Conservation (phyloP, 2,888 invertebrate genomes). For the Amblyteles armatorius region DNA sequence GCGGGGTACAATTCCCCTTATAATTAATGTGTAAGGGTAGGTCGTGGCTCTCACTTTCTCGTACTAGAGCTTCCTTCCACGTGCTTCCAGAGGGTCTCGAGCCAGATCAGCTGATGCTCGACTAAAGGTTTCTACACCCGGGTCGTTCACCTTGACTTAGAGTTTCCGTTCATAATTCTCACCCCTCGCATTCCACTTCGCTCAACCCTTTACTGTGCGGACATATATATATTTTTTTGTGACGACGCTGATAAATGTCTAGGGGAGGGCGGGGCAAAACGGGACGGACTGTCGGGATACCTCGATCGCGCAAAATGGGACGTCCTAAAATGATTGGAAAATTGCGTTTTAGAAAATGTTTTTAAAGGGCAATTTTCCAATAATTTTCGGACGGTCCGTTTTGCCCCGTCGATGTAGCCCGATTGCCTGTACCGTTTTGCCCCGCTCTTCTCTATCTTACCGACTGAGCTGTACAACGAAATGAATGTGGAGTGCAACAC, state of each 20-base stretch:
- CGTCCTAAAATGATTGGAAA: no score
- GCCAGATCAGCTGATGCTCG: constrained; percentile 81
- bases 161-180: constrained; percentile 13
- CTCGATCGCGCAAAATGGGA: no score
- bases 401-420: no score
- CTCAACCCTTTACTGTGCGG: neutral
- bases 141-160: constrained; percentile 51
- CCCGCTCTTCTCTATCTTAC: no score
- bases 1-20: constrained; percentile 78
- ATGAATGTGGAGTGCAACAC: neutral
- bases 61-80: constrained; percentile 66
- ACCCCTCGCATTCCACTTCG: neutral
- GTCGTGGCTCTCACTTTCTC: constrained; percentile 77
- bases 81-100: constrained; percentile 79
- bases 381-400: no score
- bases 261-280: neutral
- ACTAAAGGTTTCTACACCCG: constrained; percentile 41
- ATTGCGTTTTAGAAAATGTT: no score
- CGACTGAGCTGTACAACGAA: neutral
- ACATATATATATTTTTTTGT: neutral
- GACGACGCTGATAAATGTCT: neutral
- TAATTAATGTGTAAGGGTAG: constrained; percentile 84
- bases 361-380: no score
- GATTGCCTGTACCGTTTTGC: no score
- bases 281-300: no score